Base-by-base conservation (phyloP, 1,140 invertebrate species). In the Camponotus floridanus region DNA sequence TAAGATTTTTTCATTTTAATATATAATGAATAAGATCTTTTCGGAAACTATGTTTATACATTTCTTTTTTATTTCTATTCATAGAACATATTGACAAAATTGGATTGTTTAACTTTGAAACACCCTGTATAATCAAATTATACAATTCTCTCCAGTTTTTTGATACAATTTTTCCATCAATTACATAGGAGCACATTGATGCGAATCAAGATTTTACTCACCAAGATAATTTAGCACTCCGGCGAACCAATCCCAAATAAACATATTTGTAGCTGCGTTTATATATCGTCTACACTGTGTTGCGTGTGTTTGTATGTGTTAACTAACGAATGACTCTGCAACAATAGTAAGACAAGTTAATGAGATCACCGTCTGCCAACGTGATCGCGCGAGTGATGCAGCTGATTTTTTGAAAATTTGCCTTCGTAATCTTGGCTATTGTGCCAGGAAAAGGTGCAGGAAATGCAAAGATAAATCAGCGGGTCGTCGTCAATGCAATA, bases 161-260 rank as follows among this genome's bases (percentile, higher is more conserved):
- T 26, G 13, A 33, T 18, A 31, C 1, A 3, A 73, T 51, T 51
- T 15, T 51, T 51, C n/a, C 18, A 36, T 11, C 1, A 31, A 13
- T 21, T 42, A 26, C 3, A 0, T 15, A 8, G 2, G 26, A 0
- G 15, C 0, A n/a, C 18, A 48, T 45, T 62, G 11, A 83, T 13
- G 55, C 1, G 5, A n/a, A 36, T 36, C 26, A 61, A 67, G 42
- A n/a, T 11, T 80, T 73, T 86, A 97, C 97, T 97, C 95, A 99
- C 98, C 98, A 94, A 99, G 97, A 96, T 98, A 99, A 95, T 98
- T 98, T 92, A 99, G 96, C 93, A 99, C 98, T 93, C 98, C 98
- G 93, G 98, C 98, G 95, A 99, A 98, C 98, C 98, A 99, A 94
- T 99, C 98, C 97, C 98, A 99, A 95, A 99, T 97, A 97, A 99